These are phyloP conservation scores for Frankliniella intonsa DNA, from an alignment of 2,888 invertebrate species.

Conservation along the genomic window DNA sequence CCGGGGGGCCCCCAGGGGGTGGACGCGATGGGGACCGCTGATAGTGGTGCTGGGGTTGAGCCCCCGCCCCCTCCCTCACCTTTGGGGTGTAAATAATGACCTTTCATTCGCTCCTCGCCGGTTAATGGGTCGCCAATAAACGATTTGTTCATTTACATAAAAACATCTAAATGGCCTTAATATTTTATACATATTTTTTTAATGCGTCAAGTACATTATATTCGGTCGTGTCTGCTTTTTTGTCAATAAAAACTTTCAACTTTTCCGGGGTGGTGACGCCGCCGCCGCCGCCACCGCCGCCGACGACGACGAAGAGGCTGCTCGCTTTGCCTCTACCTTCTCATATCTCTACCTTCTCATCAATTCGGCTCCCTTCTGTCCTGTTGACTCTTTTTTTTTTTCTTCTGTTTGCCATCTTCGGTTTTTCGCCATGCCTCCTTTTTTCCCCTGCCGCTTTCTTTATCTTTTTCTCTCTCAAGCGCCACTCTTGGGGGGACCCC, in stretches of 20 bases:
- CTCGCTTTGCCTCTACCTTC: not conserved
- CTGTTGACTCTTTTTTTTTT: not conserved
- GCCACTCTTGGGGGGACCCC: slow-evolving; percentile 2
- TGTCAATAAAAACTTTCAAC: too few species aligned
- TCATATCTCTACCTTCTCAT: slow-evolving; percentile 22
- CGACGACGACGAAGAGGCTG: too few species aligned
- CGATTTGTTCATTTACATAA: too few species aligned
- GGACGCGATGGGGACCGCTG: not conserved
- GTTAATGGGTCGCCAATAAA: too few species aligned
- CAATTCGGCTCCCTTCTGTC: slow-evolving; percentile 10
- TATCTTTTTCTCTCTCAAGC: not conserved
- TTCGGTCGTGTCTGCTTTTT: too few species aligned
- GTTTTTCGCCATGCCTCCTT: not conserved
- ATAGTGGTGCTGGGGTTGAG: not conserved
- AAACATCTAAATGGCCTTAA: too few species aligned
- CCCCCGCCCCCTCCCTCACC: not conserved
- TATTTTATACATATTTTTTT: too few species aligned
- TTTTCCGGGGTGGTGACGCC: too few species aligned
- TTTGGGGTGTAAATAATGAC: too few species aligned
- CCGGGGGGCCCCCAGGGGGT: not conserved
- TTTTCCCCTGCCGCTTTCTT: not conserved
- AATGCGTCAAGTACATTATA: too few species aligned
- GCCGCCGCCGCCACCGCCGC: too few species aligned
- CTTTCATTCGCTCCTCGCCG: too few species aligned
- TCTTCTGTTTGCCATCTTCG: not conserved